These are phyloP conservation scores for Cathartes aura DNA, from an alignment of 2,113 vertebrate species.

Conservation along the genomic window DNA sequence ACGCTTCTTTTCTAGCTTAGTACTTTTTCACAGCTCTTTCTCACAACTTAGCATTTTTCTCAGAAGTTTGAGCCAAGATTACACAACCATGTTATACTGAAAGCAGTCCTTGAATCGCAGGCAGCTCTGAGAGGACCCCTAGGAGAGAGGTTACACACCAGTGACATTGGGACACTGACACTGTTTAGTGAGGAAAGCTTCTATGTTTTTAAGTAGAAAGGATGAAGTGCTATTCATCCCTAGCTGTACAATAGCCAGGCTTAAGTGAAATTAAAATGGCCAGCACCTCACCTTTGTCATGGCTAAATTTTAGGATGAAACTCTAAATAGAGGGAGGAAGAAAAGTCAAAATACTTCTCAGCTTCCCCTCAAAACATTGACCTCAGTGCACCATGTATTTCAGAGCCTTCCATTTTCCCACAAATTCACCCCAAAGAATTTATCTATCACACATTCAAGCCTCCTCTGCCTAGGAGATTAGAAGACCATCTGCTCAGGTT, in stretches of 20 bases:
- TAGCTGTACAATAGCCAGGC: neutral
- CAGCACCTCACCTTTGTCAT: neutral
- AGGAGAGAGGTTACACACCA: neutral
- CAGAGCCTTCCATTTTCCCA: neutral
- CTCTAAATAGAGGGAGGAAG: neutral
- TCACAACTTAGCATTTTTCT: neutral
- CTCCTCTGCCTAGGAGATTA: slow-evolving; percentile 18
- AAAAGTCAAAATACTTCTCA: neutral
- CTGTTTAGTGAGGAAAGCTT: neutral
- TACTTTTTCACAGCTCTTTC: slow-evolving; percentile 18
- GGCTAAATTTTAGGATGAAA: neutral
- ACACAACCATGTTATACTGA: neutral
- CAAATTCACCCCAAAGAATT: neutral
- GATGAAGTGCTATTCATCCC: neutral
- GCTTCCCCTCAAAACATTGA: neutral
- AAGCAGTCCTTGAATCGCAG: neutral
- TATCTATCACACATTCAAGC: neutral
- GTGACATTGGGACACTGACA: neutral
- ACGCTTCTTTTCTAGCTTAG: neutral
- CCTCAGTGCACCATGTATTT: neutral
- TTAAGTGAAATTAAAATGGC: neutral
- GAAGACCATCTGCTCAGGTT: slow-evolving; percentile 60
- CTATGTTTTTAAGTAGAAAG: neutral
- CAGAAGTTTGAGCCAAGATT: neutral
- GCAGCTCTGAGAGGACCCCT: neutral